phyloP scores from a whole-genome alignment of 2,797 vertebrate genomes.

The Enteromius radiatus region DNA sequence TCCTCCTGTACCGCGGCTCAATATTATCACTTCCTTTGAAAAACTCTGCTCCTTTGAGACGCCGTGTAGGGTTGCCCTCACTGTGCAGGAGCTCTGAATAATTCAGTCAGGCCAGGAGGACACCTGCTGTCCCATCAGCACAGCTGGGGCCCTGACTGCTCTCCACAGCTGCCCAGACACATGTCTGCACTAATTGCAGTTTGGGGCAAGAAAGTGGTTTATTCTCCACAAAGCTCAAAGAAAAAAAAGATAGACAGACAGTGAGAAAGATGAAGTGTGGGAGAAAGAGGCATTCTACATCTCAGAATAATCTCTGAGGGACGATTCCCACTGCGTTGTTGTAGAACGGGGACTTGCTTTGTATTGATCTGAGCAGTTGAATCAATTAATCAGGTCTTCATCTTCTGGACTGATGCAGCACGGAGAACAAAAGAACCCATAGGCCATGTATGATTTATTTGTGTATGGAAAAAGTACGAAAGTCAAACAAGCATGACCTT shows the following conservation, averaged over 20 bases:
- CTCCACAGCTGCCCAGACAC: slow-evolving; percentile 51
- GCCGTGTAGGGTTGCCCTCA: slow-evolving; percentile 71
- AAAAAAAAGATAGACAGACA: slow-evolving; percentile 15
- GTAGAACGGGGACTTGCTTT: slow-evolving; percentile 38
- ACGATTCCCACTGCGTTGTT: slow-evolving; percentile 11
- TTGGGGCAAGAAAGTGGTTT: slow-evolving; percentile 61
- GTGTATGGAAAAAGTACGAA: not conserved
- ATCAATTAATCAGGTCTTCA: slow-evolving; percentile 53
- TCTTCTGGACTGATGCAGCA: slow-evolving; percentile 10
- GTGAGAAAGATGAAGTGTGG: slow-evolving; percentile 23
- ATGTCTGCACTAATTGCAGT: slow-evolving; percentile 66
- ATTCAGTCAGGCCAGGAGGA: slow-evolving; percentile 73
- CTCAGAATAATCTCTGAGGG: slow-evolving; percentile 39
- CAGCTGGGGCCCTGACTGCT: slow-evolving; percentile 65
- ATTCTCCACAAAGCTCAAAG: slow-evolving; percentile 47
- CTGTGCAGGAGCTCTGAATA: slow-evolving; percentile 70
- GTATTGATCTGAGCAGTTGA: slow-evolving; percentile 49
- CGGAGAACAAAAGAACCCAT: not conserved
- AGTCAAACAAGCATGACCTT: slow-evolving; percentile 33
- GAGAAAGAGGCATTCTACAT: slow-evolving; percentile 38
- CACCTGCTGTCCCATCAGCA: slow-evolving; percentile 71
- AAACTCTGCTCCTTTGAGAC: slow-evolving; percentile 67
- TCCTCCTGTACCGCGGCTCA: slow-evolving; percentile 9
- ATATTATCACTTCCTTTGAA: slow-evolving; percentile 69
- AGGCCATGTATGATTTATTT: slow-evolving; percentile 42